phyloP scores from a whole-genome alignment of 53 echinoderm and acorn worm species.

The Antedon mediterranea region DNA sequence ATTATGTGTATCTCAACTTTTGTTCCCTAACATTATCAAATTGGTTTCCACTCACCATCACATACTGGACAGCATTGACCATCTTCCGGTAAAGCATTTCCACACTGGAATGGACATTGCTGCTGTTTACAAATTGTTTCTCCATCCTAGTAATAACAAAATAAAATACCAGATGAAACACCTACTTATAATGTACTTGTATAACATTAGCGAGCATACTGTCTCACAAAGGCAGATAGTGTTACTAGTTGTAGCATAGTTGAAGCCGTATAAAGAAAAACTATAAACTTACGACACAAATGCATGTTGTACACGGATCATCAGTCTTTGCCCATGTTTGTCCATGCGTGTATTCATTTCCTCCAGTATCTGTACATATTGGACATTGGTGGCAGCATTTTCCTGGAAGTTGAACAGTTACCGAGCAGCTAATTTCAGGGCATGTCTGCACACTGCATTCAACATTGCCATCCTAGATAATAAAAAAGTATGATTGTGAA shows the following conservation, averaged over 20 bases:
- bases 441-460: conserved; percentile 30
- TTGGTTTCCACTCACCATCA: conserved; percentile 35
- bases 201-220: too few species aligned
- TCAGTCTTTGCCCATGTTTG: conserved; percentile 45
- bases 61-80: conserved; percentile 77
- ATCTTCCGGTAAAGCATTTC: conserved; percentile 21
- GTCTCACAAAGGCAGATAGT: too few species aligned
- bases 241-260: too few species aligned
- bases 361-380: conserved; percentile 38
- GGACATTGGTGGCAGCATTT: conserved; percentile 57
- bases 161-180: too few species aligned
- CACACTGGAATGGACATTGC: conserved; percentile 45
- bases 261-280: background rate
- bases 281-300: conserved; percentile 43
- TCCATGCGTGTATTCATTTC: conserved; percentile 46
- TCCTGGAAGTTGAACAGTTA: conserved; percentile 30
- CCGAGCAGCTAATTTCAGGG: conserved; percentile 26
- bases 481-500: background rate
- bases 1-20: too few species aligned
- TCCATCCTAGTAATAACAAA: conserved; percentile 35
- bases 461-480: conserved; percentile 50
- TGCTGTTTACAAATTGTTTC: conserved; percentile 36
- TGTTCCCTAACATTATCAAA: too few species aligned
- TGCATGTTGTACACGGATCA: conserved; percentile 58
- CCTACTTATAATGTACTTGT: too few species aligned